A percentile compares a stretch with the other conserved stretches of the same genome.
These are phyloP conservation scores for Bibio marci DNA, from an alignment of 2,888 invertebrate species.

Conservation along the genomic window DNA sequence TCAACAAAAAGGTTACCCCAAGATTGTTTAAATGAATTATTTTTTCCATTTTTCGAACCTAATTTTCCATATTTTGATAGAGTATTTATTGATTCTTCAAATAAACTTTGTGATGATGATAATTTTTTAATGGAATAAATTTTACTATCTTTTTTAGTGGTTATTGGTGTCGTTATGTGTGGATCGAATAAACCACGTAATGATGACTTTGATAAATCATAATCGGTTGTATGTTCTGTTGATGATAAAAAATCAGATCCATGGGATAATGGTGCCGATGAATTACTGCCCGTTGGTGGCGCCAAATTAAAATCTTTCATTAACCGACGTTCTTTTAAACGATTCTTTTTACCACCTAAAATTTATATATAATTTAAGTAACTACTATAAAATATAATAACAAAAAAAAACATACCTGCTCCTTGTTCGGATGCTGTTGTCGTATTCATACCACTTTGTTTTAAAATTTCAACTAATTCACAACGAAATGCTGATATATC, in stretches of 20 bases:
- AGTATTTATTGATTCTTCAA: conserved; percentile 9
- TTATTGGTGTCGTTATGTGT: conserved; percentile 29
- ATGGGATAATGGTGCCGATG: conserved; percentile 41
- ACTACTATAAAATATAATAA: neutral
- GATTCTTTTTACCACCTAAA: conserved; percentile 82
- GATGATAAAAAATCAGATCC: conserved; percentile 66
- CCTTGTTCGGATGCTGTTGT: conserved; percentile 69
- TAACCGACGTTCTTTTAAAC: conserved; percentile 77
- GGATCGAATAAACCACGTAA: conserved; percentile 44
- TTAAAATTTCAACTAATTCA: conserved; percentile 90
- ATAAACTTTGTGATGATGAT: conserved; percentile 26
- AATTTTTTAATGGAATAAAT: conserved; percentile 18
- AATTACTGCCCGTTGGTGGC: conserved; percentile 35
- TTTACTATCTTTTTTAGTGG: conserved; percentile 21
- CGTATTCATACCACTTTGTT: conserved; percentile 90
- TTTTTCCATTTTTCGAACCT: conserved; percentile 1
- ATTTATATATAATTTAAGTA: conserved; percentile 31
- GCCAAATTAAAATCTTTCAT: conserved; percentile 92
- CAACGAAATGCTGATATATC: conserved; percentile 97
- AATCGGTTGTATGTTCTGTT: conserved; percentile 32
- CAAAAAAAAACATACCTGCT: conserved; percentile 35
- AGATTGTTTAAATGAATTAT: neutral
- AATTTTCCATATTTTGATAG: conserved; percentile 15
- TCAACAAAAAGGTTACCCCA: neutral
- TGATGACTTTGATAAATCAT: conserved; percentile 49